Conservation (phyloP, 2,797 vertebrate genomes). For the Betta splendens region DNA sequence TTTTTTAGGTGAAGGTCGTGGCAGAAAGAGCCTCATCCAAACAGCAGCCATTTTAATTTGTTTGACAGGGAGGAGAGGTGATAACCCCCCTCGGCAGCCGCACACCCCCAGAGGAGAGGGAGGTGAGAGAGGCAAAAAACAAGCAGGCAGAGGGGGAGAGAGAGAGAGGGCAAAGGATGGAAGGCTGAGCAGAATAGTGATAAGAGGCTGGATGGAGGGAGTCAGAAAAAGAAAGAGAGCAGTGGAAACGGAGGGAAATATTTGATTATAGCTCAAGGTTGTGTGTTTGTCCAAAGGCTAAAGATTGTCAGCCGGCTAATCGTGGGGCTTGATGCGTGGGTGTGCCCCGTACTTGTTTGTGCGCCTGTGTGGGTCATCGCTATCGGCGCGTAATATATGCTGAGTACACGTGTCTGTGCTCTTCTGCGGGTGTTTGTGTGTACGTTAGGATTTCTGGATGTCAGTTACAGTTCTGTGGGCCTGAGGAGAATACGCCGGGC, state of each 20-base stretch:
- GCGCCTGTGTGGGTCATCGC: constrained; percentile 60
- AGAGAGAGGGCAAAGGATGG: constrained; percentile 38
- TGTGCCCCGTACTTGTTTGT: constrained; percentile 60
- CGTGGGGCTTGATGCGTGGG: constrained; percentile 56
- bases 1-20: constrained; percentile 63
- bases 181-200: constrained; percentile 62
- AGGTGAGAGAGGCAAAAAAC: constrained; percentile 11
- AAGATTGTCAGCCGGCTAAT: constrained; percentile 78
- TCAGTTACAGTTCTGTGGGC: constrained; percentile 75
- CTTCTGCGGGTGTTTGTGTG: constrained; percentile 30
- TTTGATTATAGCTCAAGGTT: constrained; percentile 78
- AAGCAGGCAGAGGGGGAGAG: constrained; percentile 33
- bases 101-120: constrained; percentile 23
- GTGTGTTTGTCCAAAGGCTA: constrained; percentile 79
- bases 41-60: constrained; percentile 77
- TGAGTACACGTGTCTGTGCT: constrained; percentile 50
- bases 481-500: constrained; percentile 70
- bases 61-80: constrained; percentile 70
- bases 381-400: constrained; percentile 67
- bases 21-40: constrained; percentile 61
- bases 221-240: constrained; percentile 26
- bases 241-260: constrained; percentile 66
- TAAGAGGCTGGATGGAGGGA: constrained; percentile 58
- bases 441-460: constrained; percentile 65
- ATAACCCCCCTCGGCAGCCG: constrained; percentile 62